Evolutionary conservation across 2,888 invertebrate species (phyloP).

Genomic region (Nephrocerus scutellatus): DNA sequence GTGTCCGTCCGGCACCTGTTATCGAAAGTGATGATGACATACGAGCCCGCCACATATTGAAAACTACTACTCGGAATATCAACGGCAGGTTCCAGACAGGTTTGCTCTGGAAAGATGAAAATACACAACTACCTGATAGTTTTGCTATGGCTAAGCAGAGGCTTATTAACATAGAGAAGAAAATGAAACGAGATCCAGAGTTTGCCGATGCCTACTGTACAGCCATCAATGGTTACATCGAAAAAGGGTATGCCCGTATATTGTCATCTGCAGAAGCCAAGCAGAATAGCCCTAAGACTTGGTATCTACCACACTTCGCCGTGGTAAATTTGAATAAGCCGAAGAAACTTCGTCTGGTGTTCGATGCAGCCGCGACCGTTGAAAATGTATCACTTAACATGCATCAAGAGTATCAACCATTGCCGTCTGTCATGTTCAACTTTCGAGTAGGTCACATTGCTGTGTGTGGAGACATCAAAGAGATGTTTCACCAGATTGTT

Average conservation of each 20-base stretch:
- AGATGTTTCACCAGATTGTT: conserved; percentile 20
- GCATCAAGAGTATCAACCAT: conserved; percentile 15
- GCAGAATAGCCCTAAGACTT: conserved; percentile 13
- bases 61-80: conserved; percentile 3
- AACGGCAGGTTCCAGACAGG: conserved; percentile 13
- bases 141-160: conserved; percentile 17
- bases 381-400: conserved; percentile 18
- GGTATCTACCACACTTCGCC: conserved; percentile 28
- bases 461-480: conserved; percentile 19
- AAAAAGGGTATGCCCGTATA: conserved; percentile 17
- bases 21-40: no score
- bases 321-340: conserved; percentile 16
- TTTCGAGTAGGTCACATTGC: conserved; percentile 16
- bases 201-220: conserved; percentile 12
- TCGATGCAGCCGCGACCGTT: conserved; percentile 18
- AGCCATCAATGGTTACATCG: conserved; percentile 11
- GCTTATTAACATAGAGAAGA: conserved; percentile 13
- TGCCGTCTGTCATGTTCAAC: conserved; percentile 17
- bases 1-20: no score
- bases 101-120: conserved; percentile 16
- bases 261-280: conserved; percentile 11
- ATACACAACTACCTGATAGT: conserved; percentile 12
- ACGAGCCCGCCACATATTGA: no score
- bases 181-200: conserved; percentile 12
- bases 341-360: conserved; percentile 16